Evolutionary conservation across 2,888 invertebrate genomes (phyloP), one percentile per base, ranked within the genome.

Genomic region (Aphodius sticticus): DNA sequence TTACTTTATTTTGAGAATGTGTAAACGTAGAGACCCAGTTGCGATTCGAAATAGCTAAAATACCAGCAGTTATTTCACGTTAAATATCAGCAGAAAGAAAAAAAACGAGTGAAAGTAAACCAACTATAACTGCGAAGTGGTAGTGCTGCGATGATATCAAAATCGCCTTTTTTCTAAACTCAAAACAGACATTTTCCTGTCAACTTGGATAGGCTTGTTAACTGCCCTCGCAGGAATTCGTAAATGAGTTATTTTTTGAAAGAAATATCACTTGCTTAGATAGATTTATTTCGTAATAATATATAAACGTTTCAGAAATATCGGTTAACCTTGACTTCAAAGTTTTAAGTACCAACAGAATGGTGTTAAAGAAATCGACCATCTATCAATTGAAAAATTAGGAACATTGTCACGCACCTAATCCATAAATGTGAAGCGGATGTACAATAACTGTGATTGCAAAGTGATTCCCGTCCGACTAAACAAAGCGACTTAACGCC

Each of bases 1-100:
- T 74, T 74, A 37, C 74, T 74, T 74, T 74, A 74, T 74, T 74
- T 74, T 74, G 36, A 74, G 74, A 74, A 74, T 74, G 36, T 74
- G 74, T 74, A 74, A 74, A 74, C 74, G 74, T 16, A 35, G 74
- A 74, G 35, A 36, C 74, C 35, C 36, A 53, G 53, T 53, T 53
- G 53, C 53, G 7, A 53, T 53, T 53, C 53, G 12, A 53, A 53
- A 53, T 53, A 53, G 53, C 53, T 53, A 53, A 53, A 12, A 53
- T 53, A 53, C 53, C 53, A 53, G 53, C 53, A 2, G 53, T 53
- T 53, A 53, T 53, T 53, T 53, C 53, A 12, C 53, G 53, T 5
- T 53, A 53, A 53, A 53, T 2, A 53, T 53, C 53, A 53, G 9
- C 53, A 53, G 53, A 53, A 53, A 53, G 9, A 53, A 53, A 53